Conservation (phyloP, 2,797 vertebrate genomes). For the Gymnoscopelus braueri region DNA sequence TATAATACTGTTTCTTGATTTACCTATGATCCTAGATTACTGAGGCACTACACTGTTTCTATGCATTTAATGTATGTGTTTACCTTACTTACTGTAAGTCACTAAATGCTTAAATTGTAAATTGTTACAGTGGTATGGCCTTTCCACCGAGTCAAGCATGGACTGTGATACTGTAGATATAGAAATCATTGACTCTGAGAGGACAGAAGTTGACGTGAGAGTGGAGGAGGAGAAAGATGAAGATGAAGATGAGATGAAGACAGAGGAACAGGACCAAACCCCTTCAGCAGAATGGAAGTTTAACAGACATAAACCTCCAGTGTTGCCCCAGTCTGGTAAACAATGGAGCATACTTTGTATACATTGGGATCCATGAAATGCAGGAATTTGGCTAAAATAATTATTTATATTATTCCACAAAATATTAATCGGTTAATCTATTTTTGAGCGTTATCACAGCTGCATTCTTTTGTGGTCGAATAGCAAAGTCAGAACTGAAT, state of each 20-base stretch:
- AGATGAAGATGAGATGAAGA: not conserved
- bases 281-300: not conserved
- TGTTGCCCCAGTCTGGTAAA: not conserved
- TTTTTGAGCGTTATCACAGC: constrained; percentile 16
- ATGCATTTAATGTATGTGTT: too few species aligned
- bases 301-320: not conserved
- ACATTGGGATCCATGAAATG: not conserved
- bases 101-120: too few species aligned
- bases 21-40: too few species aligned
- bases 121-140: not conserved
- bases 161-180: constrained; percentile 49
- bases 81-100: too few species aligned
- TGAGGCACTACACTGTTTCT: too few species aligned
- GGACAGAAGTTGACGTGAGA: constrained; percentile 12
- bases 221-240: constrained; percentile 14
- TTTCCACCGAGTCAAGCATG: constrained; percentile 3
- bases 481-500: constrained; percentile 9
- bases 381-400: constrained; percentile 2
- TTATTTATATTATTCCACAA: not conserved
- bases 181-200: constrained; percentile 35
- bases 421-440: not conserved
- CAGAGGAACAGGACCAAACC: not conserved
- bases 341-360: not conserved
- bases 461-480: constrained; percentile 33
- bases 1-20: too few species aligned